phyloP scores from a whole-genome alignment of 2,888 invertebrate species.

The Chironomus tentans region DNA sequence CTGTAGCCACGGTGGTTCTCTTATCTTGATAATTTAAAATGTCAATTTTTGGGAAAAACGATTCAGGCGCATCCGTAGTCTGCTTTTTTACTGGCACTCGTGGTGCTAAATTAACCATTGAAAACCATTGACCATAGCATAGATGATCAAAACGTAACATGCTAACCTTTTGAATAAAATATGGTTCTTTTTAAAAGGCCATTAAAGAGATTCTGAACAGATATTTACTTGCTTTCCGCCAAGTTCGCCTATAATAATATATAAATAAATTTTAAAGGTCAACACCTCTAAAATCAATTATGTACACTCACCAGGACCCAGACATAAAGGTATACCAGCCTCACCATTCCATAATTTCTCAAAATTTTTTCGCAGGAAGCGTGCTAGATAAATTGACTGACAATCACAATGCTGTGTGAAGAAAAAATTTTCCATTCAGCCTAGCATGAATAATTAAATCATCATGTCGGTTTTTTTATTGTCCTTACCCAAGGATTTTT shows the following conservation, averaged over 20 bases:
- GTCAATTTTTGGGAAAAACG: neutral
- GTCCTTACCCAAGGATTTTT: slow-evolving; percentile 47
- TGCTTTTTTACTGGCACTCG: slow-evolving; percentile 10
- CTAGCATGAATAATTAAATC: no score
- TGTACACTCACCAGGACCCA: slow-evolving; percentile 38
- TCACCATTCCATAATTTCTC: slow-evolving; percentile 45
- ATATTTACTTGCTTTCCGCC: slow-evolving; percentile 36
- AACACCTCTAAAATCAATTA: no score
- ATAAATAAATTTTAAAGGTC: no score
- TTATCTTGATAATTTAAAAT: neutral
- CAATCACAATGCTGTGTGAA: slow-evolving; percentile 49
- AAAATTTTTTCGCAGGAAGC: slow-evolving; percentile 46
- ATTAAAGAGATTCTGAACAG: neutral
- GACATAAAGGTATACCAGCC: slow-evolving; percentile 42
- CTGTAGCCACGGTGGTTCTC: neutral
- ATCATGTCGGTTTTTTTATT: no score
- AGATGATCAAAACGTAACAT: slow-evolving; percentile 52
- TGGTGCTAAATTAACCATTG: slow-evolving; percentile 45
- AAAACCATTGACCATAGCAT: slow-evolving; percentile 64
- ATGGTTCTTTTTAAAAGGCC: neutral
- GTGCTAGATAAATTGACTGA: slow-evolving; percentile 53
- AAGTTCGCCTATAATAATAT: slow-evolving; percentile 37
- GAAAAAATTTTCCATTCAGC: neutral
- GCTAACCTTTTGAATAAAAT: slow-evolving; percentile 35
- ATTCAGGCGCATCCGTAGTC: neutral